These are phyloP conservation scores for Limanda limanda DNA, from an alignment of 2,113 vertebrate genomes.

Conservation along the genomic window DNA sequence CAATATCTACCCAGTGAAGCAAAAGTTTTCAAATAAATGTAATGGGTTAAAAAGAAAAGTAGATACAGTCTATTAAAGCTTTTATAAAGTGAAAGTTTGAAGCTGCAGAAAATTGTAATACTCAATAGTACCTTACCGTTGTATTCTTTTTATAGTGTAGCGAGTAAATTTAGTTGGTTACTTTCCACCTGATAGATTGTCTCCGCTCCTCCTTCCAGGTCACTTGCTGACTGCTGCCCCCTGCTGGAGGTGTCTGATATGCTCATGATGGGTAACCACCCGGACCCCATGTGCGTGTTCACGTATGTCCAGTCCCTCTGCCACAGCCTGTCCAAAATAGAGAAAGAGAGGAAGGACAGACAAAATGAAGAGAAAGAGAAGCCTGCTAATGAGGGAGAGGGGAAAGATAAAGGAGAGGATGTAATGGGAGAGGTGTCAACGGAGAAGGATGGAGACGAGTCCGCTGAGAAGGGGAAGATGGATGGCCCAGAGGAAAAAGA, in stretches of 20 bases:
- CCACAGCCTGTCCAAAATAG: constrained; percentile 82
- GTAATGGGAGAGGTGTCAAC: constrained; percentile 35
- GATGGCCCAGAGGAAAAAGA: constrained; percentile 42
- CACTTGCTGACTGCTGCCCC: constrained; percentile 82
- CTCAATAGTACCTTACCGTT: not conserved
- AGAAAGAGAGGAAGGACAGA: constrained; percentile 83
- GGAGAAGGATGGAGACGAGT: constrained; percentile 39
- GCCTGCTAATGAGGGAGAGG: constrained; percentile 29
- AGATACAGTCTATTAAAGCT: too few relatives aligned
- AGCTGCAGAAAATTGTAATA: not conserved
- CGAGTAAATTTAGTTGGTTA: not conserved
- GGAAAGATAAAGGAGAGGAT: constrained; percentile 36
- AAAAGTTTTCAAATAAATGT: too few relatives aligned
- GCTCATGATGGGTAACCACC: constrained; percentile 79
- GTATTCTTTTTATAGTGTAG: not conserved
- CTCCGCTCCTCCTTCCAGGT: constrained; percentile 43
- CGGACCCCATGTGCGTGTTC: constrained; percentile 83
- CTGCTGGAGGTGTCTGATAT: constrained; percentile 83
- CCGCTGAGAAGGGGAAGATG: not conserved
- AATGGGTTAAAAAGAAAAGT: too few relatives aligned
- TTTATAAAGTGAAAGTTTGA: not conserved
- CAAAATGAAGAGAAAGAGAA: constrained; percentile 64
- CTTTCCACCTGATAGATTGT: not conserved
- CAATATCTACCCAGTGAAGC: too few relatives aligned
- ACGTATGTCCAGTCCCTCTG: constrained; percentile 87